Conservation (phyloP, 2,888 invertebrate genomes). For the Helleia helle region DNA sequence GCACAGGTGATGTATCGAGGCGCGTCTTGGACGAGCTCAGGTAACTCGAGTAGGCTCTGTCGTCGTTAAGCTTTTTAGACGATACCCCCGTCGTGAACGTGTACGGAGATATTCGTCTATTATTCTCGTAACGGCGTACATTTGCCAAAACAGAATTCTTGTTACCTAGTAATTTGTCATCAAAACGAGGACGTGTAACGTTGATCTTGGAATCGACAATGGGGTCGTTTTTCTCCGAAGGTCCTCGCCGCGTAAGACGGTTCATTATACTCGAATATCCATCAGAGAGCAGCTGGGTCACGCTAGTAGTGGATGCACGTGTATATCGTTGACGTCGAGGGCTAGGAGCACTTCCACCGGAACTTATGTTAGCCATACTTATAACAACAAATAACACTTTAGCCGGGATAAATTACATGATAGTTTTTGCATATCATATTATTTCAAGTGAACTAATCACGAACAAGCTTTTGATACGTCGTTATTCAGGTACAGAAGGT, state of each 20-base stretch:
- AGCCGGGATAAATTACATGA: slow-evolving; percentile 53
- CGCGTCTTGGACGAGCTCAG: slow-evolving; percentile 48
- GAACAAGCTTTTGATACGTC: slow-evolving; percentile 3
- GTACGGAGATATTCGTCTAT: slow-evolving; percentile 56
- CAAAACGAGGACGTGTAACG: slow-evolving; percentile 47
- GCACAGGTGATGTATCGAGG: slow-evolving; percentile 56
- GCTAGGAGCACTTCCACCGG: slow-evolving; percentile 54
- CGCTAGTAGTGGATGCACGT: slow-evolving; percentile 85
- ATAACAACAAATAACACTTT: slow-evolving; percentile 33
- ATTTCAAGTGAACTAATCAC: slow-evolving; percentile 9
- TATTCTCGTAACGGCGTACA: slow-evolving; percentile 60
- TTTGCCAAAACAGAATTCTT: slow-evolving; percentile 50
- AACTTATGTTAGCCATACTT: slow-evolving; percentile 50
- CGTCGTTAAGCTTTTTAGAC: slow-evolving; percentile 51
- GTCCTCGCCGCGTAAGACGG: slow-evolving; percentile 84
- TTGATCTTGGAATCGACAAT: slow-evolving; percentile 44
- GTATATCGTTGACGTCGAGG: slow-evolving; percentile 81
- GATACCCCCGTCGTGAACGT: slow-evolving; percentile 41
- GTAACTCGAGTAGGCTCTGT: slow-evolving; percentile 56
- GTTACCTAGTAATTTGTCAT: slow-evolving; percentile 50
- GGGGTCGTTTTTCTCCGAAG: slow-evolving; percentile 78
- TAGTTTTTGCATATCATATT: slow-evolving; percentile 48
- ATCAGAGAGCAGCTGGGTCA: slow-evolving; percentile 89
- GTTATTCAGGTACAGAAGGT: slow-evolving; percentile 25
- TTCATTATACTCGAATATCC: slow-evolving; percentile 90